Conservation (phyloP, 1,140 invertebrate genomes). For the Atopsyche davidsoni region DNA sequence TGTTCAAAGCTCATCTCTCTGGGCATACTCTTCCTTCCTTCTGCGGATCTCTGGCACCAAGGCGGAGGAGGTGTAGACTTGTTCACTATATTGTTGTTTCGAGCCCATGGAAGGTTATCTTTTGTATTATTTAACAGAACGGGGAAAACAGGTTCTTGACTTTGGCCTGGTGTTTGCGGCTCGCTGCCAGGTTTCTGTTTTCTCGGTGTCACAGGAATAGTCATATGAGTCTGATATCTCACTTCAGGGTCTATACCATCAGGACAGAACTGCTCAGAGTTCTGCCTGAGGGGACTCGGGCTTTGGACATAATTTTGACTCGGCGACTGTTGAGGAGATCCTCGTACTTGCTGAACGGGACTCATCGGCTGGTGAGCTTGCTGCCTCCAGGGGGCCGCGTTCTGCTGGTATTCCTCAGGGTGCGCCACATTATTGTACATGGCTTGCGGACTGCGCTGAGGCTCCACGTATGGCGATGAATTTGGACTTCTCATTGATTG, state of each 20-base stretch:
- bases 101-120: constrained; percentile 44
- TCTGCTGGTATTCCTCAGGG: constrained; percentile 10
- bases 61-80: constrained; percentile 44
- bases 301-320: constrained; percentile 6
- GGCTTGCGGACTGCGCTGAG: constrained; percentile 9
- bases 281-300: constrained; percentile 10
- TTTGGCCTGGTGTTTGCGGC: constrained; percentile 40
- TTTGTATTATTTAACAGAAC: too few relatives aligned
- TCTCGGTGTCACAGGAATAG: constrained; percentile 42
- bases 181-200: constrained; percentile 34
- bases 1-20: constrained; percentile 31
- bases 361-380: constrained; percentile 34
- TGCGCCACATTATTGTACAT: constrained; percentile 20
- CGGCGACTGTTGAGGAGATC: constrained; percentile 28
- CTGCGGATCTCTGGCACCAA: constrained; percentile 43
- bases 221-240: constrained; percentile 45
- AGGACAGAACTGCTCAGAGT: not conserved
- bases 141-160: constrained; percentile 42
- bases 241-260: constrained; percentile 20
- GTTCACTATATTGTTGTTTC: constrained; percentile 42
- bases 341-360: constrained; percentile 30
- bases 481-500: constrained; percentile 13
- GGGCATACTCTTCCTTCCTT: constrained; percentile 36
- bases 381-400: constrained; percentile 28
- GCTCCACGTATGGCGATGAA: constrained; percentile 10